Conservation (phyloP, 2,113 vertebrate genomes). For the Baryphthengus martii region DNA sequence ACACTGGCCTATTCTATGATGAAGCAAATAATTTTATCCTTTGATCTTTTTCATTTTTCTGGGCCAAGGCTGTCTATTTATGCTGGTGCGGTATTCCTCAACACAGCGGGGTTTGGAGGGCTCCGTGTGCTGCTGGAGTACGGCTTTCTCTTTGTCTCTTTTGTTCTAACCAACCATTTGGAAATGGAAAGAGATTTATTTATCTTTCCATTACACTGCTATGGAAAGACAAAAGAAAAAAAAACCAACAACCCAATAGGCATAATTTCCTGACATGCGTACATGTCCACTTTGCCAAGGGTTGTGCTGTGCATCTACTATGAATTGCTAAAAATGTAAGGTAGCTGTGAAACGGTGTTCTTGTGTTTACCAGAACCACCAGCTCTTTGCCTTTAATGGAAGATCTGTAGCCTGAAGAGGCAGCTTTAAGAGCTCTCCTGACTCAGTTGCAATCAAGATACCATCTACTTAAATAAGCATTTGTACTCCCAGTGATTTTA, state of each 20-base stretch:
- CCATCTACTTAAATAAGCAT: conserved; percentile 65
- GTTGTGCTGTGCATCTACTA: neutral
- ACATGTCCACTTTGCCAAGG: neutral
- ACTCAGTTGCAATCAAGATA: conserved; percentile 67
- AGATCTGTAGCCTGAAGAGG: conserved; percentile 38
- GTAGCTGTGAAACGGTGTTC: neutral
- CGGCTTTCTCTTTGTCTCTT: neutral
- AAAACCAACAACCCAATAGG: neutral
- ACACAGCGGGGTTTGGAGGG: neutral
- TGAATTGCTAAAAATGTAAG: conserved; percentile 8
- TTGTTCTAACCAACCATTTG: neutral
- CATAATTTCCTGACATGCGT: neutral
- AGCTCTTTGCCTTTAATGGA: conserved; percentile 41
- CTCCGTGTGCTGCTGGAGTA: neutral
- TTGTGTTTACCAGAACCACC: neutral
- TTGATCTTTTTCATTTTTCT: neutral
- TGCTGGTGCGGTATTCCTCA: neutral
- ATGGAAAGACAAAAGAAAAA: neutral
- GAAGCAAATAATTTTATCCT: neutral
- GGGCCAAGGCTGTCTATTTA: neutral
- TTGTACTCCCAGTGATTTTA: conserved; percentile 63
- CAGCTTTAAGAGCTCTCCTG: conserved; percentile 52
- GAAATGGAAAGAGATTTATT: neutral
- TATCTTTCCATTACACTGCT: neutral
- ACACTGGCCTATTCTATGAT: neutral